phyloP scores from a whole-genome alignment of 2,113 vertebrate species.

The Cepphus grylle region DNA sequence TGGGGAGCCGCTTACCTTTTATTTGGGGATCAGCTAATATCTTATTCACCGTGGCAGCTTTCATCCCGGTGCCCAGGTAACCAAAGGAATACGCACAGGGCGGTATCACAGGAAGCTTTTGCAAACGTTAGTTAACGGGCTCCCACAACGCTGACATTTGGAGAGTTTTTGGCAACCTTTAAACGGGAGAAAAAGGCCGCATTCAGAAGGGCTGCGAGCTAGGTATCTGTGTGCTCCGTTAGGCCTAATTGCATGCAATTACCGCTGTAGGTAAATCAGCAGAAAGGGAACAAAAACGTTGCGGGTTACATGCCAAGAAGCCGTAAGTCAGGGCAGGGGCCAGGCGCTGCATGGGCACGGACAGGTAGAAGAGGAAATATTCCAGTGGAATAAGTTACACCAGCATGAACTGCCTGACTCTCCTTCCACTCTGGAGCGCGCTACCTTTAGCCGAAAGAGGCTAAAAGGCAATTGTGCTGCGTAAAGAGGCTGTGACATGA shows the following conservation, averaged over 20 bases:
- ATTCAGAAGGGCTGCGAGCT: rapidly evolving
- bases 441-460: not conserved
- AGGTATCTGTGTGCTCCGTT: rapidly evolving
- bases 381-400: not conserved
- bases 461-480: not conserved
- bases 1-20: not conserved
- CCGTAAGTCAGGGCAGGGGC: not conserved
- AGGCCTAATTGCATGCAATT: rapidly evolving
- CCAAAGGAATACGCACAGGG: rapidly evolving
- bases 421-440: not conserved
- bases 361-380: no score
- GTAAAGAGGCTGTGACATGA: not conserved
- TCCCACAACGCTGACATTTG: not conserved
- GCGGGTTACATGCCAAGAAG: not conserved
- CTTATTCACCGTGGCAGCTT: not conserved
- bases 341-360: rapidly evolving
- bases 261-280: rapidly evolving
- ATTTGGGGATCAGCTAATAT: not conserved
- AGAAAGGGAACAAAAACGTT: not conserved
- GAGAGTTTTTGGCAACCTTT: not conserved
- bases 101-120: not conserved
- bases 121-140: not conserved
- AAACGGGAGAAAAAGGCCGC: rapidly evolving
- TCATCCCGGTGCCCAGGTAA: not conserved
- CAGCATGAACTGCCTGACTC: not conserved